A percentile compares a stretch with the other conserved stretches of the same genome.
Conservation (phyloP, 2,113 vertebrate genomes). For the Aix galericulata region DNA sequence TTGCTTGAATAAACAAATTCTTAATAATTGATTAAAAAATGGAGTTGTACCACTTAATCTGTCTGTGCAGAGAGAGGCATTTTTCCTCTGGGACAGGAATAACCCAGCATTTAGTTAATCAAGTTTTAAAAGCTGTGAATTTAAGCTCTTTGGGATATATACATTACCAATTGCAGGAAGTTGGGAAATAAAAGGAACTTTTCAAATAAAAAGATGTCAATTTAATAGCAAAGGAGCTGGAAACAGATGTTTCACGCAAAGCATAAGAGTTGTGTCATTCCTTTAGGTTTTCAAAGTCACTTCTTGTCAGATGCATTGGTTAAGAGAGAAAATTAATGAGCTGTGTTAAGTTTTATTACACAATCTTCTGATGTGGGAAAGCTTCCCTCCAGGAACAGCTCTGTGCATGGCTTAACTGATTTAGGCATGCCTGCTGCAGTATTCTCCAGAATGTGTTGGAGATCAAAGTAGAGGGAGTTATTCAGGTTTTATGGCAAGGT, state of each 20-base stretch:
- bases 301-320: constrained; percentile 84
- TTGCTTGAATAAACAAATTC: constrained; percentile 68
- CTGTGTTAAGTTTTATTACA: constrained; percentile 83
- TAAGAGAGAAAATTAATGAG: constrained; percentile 86
- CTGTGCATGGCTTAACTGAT: constrained; percentile 69
- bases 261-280: constrained; percentile 73
- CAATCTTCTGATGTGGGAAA: constrained; percentile 80
- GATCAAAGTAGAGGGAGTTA: constrained; percentile 77
- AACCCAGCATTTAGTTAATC: constrained; percentile 58
- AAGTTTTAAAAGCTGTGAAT: constrained; percentile 70
- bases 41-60: constrained; percentile 54
- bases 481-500: constrained; percentile 75
- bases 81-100: constrained; percentile 59
- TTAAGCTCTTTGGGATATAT: constrained; percentile 76
- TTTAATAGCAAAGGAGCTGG: constrained; percentile 79
- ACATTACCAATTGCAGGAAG: constrained; percentile 80
- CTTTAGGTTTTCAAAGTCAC: constrained; percentile 82
- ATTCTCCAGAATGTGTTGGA: constrained; percentile 71
- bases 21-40: constrained; percentile 76
- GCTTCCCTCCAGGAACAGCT: constrained; percentile 65
- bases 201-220: constrained; percentile 86
- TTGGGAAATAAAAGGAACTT: constrained; percentile 81
- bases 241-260: constrained; percentile 82
- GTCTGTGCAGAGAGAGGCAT: neutral
- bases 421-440: constrained; percentile 71